These are phyloP conservation scores for Propithecus perrieri DNA, from an alignment of 2,797 vertebrate species.

Conservation along the genomic window DNA sequence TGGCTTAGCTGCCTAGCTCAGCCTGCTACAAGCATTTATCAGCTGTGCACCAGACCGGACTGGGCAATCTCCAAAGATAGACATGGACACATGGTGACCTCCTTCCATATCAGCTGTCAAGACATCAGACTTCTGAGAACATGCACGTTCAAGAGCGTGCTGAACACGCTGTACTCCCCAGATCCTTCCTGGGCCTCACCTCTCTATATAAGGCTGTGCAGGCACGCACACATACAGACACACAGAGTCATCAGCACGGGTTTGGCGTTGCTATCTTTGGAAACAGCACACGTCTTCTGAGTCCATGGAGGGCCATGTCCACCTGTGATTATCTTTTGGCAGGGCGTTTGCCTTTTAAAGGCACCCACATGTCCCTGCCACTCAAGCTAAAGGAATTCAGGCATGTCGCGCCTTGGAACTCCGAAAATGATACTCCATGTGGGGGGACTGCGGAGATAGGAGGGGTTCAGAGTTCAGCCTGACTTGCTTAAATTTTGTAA, in stretches of 20 bases:
- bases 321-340: conserved; percentile 47
- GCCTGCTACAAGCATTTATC: neutral
- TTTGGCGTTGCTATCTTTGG: conserved; percentile 31
- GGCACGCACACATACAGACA: neutral
- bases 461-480: neutral
- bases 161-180: rapidly evolving
- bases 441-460: neutral
- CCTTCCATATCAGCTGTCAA: neutral
- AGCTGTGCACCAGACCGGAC: neutral
- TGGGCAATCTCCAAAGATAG: neutral
- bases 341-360: neutral
- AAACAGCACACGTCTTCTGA: neutral
- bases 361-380: neutral
- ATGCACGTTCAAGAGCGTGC: rapidly evolving
- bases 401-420: neutral
- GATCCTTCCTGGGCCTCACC: neutral
- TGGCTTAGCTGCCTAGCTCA: neutral
- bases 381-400: conserved; percentile 35
- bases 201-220: neutral
- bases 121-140: neutral
- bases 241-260: neutral
- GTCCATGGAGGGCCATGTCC: neutral
- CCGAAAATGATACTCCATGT: neutral
- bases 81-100: neutral
- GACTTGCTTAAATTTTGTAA: neutral